Evolutionary conservation across 2,113 vertebrate species (phyloP).

Genomic region (Todiramphus chloris): DNA sequence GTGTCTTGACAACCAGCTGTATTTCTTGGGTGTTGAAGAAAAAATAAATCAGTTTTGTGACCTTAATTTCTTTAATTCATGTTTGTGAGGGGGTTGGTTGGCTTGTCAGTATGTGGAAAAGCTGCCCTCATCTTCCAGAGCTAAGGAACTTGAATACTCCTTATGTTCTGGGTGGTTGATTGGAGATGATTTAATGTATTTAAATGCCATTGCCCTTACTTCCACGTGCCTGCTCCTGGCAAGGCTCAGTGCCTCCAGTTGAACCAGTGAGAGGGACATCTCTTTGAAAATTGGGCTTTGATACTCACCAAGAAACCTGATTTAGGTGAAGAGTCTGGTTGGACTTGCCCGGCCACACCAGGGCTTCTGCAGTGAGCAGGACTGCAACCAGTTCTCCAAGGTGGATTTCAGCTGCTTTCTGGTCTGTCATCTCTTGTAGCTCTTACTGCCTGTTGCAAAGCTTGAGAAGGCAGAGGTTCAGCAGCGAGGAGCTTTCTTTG

Average conservation of each 20-base stretch:
- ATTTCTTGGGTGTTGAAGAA: neutral
- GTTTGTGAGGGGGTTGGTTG: neutral
- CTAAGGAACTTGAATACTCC: too few species aligned
- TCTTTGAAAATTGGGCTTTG: neutral
- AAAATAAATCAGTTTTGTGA: neutral
- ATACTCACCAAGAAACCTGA: neutral
- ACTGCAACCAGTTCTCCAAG: neutral
- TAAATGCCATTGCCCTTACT: neutral
- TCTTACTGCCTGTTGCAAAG: neutral
- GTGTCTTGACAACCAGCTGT: neutral
- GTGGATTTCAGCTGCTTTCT: neutral
- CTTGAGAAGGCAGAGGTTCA: neutral
- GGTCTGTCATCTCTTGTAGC: neutral
- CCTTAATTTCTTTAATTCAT: neutral
- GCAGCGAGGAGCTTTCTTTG: neutral
- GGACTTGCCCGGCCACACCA: neutral
- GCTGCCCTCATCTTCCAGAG: neutral
- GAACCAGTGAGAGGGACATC: neutral
- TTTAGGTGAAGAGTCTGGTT: neutral
- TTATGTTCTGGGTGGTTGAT: neutral
- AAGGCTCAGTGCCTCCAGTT: neutral
- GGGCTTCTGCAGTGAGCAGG: neutral
- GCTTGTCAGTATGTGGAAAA: neutral
- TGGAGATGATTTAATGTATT: neutral
- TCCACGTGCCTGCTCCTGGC: fast-evolving